Evolutionary conservation across 2,113 vertebrate genomes (phyloP), one percentile per base, ranked within the genome.

Genomic region (Dendrocopos noguchii): DNA sequence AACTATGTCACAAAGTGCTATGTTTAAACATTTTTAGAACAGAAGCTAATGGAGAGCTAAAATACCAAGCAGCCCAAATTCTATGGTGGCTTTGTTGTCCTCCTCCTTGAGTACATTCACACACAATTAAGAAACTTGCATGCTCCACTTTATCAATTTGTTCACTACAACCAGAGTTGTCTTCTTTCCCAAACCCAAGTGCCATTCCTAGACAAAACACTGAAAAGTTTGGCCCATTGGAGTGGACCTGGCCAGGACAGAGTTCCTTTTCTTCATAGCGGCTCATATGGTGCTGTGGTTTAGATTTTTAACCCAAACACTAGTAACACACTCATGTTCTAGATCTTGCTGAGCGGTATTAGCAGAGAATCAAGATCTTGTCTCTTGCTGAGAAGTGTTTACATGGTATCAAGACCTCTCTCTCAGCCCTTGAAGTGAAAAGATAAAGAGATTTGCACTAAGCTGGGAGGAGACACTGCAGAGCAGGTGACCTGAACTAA

Each of bases 391-490:
- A 44, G 42, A 15, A 15, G 42, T 44, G 8, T 53, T 77, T 52
- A 6, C 14, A 24, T 14, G 53, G 28, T 25, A 73, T 8, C 25
- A 65, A 73, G 10, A 10, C 16, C 10, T 60, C 28, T 56, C 16
- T 67, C 29, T 39, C 1, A 2, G 7, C 1, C 8, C 7, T 27
- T n/a, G 50, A 60, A 52, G 8, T 20, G 6, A 83, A 60, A 7
- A 73, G 31, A 8, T 1, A 46, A 9, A 1, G 7, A 4, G 1
- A 2, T 29, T 10, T 3, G 9, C 16, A 55, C 5, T 9, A 24
- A 21, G 18, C 36, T 47, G 2, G 7, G 29, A 77, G 6, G 6
- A 14, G 17, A 59, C n/a, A 64, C 6, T 66, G 19, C 29, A 11
- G 53, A 82, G 16, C 10, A 79, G 29, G 50, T 67, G 47, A 47